Conservation (phyloP, 2,888 invertebrate species). For the Dynastes tityus region DNA sequence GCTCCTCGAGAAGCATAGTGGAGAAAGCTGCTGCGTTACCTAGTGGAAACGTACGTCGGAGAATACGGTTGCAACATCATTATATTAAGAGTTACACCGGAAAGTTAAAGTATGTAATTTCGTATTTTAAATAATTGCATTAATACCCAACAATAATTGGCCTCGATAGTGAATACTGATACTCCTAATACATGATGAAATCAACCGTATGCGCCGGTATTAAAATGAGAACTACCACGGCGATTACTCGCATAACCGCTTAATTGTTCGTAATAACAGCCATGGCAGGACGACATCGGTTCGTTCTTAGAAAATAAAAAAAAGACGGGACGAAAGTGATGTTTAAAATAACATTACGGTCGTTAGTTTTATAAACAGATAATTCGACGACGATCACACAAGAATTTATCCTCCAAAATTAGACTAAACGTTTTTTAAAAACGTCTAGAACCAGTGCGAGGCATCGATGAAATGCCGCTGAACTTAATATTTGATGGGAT, state of each 20-base stretch:
- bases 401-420: constrained; percentile 49
- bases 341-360: constrained; percentile 59
- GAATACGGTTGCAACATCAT: constrained; percentile 27
- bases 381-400: constrained; percentile 39
- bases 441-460: constrained; percentile 3
- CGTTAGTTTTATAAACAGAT: constrained; percentile 53
- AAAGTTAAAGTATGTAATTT: constrained; percentile 38
- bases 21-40: background rate
- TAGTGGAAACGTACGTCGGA: background rate
- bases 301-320: constrained; percentile 39
- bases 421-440: constrained; percentile 47
- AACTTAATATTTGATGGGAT: constrained; percentile 54
- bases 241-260: constrained; percentile 43
- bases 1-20: background rate
- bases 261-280: constrained; percentile 48
- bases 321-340: constrained; percentile 59
- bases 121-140: constrained; percentile 45
- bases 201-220: constrained; percentile 13
- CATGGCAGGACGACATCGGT: constrained; percentile 20
- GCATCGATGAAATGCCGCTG: constrained; percentile 15
- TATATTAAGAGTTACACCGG: constrained; percentile 21
- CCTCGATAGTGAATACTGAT: constrained; percentile 26
- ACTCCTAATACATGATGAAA: constrained; percentile 34
- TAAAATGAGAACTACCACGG: constrained; percentile 41
- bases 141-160: constrained; percentile 42